Evolutionary conservation across 2,888 invertebrate species (phyloP).

Genomic region (Parapristionchus giblindavisi): DNA sequence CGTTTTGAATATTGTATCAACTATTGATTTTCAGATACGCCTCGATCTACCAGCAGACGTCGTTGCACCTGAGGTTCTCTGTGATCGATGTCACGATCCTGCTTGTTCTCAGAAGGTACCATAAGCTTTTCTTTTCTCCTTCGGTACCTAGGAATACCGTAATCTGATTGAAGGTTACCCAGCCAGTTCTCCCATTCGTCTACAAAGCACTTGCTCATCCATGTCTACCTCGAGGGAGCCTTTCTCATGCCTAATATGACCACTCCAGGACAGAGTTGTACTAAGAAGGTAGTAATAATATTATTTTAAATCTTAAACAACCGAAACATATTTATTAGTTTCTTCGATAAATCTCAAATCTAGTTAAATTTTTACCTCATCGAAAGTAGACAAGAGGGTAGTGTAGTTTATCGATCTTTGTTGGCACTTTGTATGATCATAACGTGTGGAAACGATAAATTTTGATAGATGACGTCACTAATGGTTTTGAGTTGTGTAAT

Average conservation of each 20-base stretch:
- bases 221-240: slow-evolving; percentile 96
- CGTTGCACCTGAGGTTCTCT: slow-evolving; percentile 97
- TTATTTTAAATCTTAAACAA: too few relatives aligned
- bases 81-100: slow-evolving; percentile 93
- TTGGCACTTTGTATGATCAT: too few relatives aligned
- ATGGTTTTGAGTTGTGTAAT: too few relatives aligned
- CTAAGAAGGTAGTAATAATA: slow-evolving; percentile 63
- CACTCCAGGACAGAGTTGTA: slow-evolving; percentile 85
- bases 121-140: not conserved
- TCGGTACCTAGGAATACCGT: not conserved
- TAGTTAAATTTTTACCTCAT: too few relatives aligned
- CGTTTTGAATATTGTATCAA: not conserved
- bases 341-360: too few relatives aligned
- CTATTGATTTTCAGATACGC: slow-evolving; percentile 56
- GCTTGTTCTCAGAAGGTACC: slow-evolving; percentile 66
- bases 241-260: slow-evolving; percentile 99
- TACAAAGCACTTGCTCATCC: slow-evolving; percentile 86
- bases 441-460: too few relatives aligned
- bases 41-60: slow-evolving; percentile 78
- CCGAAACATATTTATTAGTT: not conserved
- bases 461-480: too few relatives aligned
- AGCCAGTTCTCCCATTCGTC: slow-evolving; percentile 54
- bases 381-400: too few relatives aligned
- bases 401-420: too few relatives aligned
- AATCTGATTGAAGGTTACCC: slow-evolving; percentile 57